phyloP scores from a whole-genome alignment of 2,888 invertebrate species.

The Acronicta alni region DNA sequence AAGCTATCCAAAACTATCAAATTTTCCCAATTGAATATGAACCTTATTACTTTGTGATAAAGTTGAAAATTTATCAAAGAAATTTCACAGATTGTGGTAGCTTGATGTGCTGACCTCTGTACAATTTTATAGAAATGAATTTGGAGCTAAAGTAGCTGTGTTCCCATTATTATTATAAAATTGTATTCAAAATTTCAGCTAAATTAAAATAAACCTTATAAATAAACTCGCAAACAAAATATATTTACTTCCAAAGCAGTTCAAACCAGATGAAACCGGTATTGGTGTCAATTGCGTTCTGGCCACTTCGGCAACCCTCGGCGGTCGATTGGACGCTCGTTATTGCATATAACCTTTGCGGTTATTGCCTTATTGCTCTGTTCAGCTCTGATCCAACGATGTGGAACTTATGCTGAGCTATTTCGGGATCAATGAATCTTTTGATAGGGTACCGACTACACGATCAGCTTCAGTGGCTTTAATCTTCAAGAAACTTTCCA shows the following conservation, averaged over 20 bases:
- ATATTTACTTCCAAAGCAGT: slow-evolving; percentile 38
- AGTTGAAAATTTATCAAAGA: too few relatives aligned
- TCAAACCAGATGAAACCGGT: slow-evolving; percentile 51
- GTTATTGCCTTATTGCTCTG: slow-evolving; percentile 59
- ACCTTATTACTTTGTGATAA: too few relatives aligned
- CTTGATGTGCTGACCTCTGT: too few relatives aligned
- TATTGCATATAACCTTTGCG: slow-evolving; percentile 59
- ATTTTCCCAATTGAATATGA: too few relatives aligned
- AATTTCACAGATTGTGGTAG: too few relatives aligned
- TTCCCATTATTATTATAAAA: too few relatives aligned
- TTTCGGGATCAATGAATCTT: slow-evolving; percentile 54
- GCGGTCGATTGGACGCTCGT: slow-evolving; percentile 42
- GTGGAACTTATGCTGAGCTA: slow-evolving; percentile 53
- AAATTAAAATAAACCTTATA: slow-evolving; percentile 11
- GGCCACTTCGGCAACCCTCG: slow-evolving; percentile 46
- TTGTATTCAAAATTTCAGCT: background rate
- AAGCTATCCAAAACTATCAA: too few relatives aligned
- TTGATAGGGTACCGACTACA: slow-evolving; percentile 41
- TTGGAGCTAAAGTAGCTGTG: too few relatives aligned
- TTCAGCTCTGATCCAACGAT: slow-evolving; percentile 51
- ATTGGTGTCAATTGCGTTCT: slow-evolving; percentile 51
- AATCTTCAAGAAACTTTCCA: background rate
- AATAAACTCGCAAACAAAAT: slow-evolving; percentile 37
- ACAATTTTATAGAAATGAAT: too few relatives aligned
- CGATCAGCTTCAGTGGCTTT: slow-evolving; percentile 16